These are phyloP conservation scores for Nematolebias whitei DNA, from an alignment of 2,113 vertebrate species.

Conservation along the genomic window DNA sequence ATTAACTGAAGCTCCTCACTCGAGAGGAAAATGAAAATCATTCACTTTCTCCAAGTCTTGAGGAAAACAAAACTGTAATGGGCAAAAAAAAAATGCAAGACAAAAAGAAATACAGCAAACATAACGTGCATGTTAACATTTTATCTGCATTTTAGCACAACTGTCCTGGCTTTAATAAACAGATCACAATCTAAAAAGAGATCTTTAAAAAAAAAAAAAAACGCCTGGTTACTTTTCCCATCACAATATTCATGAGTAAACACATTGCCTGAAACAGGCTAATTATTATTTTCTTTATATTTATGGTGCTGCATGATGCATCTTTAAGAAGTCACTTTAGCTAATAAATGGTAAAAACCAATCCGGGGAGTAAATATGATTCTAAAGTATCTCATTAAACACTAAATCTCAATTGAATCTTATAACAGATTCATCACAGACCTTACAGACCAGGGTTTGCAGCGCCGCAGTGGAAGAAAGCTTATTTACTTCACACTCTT, in stretches of 20 bases:
- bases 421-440: slow-evolving; percentile 7
- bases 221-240: slow-evolving; percentile 39
- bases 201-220: slow-evolving; percentile 34
- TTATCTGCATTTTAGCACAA: slow-evolving; percentile 47
- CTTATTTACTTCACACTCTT: slow-evolving; percentile 12
- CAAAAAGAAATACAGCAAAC: too few relatives aligned
- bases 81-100: slow-evolving; percentile 21
- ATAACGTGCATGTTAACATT: slow-evolving; percentile 53
- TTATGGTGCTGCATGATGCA: neutral
- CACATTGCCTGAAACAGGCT: slow-evolving; percentile 21
- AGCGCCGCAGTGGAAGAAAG: slow-evolving; percentile 1
- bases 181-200: slow-evolving; percentile 35
- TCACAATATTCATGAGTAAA: slow-evolving; percentile 36
- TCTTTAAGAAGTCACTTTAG: slow-evolving; percentile 15
- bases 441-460: slow-evolving; percentile 32
- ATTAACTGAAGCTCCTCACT: slow-evolving; percentile 55
- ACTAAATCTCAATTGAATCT: slow-evolving; percentile 19
- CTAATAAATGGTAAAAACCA: neutral
- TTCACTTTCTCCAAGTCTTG: slow-evolving; percentile 64
- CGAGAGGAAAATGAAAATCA: slow-evolving; percentile 61
- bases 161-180: slow-evolving; percentile 46
- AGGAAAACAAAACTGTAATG: slow-evolving; percentile 41
- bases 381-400: slow-evolving; percentile 11
- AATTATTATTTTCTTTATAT: slow-evolving; percentile 28
- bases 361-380: slow-evolving; percentile 7